Evolutionary conservation across 2,888 invertebrate genomes (phyloP), one percentile per base, ranked within the genome.

Genomic region (Pherbina coryleti): DNA sequence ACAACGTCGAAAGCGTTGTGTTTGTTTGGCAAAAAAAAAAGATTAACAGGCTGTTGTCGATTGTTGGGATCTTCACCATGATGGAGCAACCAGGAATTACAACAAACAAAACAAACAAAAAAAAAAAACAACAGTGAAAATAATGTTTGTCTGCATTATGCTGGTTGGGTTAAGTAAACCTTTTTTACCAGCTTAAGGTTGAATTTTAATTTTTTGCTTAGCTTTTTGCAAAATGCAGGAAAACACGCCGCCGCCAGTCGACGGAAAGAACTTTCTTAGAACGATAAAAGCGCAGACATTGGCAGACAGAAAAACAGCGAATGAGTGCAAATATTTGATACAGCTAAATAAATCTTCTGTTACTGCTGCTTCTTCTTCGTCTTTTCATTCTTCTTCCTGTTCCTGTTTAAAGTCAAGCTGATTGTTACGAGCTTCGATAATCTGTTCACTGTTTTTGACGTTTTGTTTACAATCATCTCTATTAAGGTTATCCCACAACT

Each of bases 1-100:
- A 44, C 67, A 49, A 51, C 51, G 49, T 5, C 34, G 31, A 64
- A 64, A 64, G 28, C 11, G 25, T 51, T 11, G 51, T 25, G 69
- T 69, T 25, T 44, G 37, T 25, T n/a, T 19, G 69, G 69, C 22
- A 69, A 44, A 69, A 2, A 69, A 66, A 69, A 49, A 44, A 44
- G 51, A 51, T 25, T 51, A 69, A 51, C 19, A 28, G 28, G 14
- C 64, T 31, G 55, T 22, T 55, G 55, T 22, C 19, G n/a, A 22
- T 1, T 14, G 55, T 22, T 14, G 55, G 55, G 19, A 22, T 55
- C 19, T 55, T 8, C 2, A 22, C 19, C 2, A 22, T n/a, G 55
- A 2, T 22, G 55, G 22, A 55, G 55, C 28, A 60, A 60, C 5
- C 5, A 60, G 17, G 44, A 25, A 60, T 25, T 60, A 28, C 60